A percentile compares a stretch with the other conserved stretches of the same genome.
Conservation (phyloP, 2,797 vertebrate genomes). For the Lutra lutra region DNA sequence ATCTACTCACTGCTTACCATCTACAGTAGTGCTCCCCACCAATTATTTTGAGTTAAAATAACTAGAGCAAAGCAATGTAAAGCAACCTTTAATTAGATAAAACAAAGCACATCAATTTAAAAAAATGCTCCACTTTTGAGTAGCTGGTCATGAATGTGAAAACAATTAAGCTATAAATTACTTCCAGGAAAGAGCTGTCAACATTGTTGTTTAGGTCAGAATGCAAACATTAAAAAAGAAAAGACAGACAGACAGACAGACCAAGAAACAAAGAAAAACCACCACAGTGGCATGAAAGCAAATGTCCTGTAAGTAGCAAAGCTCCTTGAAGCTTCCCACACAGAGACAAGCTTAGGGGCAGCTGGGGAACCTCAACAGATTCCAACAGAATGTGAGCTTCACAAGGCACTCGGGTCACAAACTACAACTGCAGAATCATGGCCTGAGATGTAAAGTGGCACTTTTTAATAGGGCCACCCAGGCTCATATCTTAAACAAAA, state of each 20-base stretch:
- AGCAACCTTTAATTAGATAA: not conserved
- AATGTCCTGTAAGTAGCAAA: not conserved
- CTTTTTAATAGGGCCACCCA: not conserved
- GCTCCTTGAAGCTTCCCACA: too few species aligned
- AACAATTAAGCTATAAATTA: not conserved
- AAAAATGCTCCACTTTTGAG: not conserved
- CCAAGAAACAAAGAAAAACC: not conserved
- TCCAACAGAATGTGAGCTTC: rapidly evolving
- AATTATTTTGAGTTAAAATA: slow-evolving; percentile 5
- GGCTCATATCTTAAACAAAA: not conserved
- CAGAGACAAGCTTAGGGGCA: not conserved
- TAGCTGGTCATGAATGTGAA: not conserved
- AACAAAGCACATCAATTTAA: not conserved
- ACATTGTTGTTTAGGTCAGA: not conserved
- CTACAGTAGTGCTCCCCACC: not conserved
- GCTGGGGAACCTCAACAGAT: rapidly evolving
- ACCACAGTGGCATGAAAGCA: not conserved
- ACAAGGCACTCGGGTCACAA: too few species aligned
- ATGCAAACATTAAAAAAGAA: not conserved
- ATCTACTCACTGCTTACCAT: not conserved
- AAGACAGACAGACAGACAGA: not conserved
- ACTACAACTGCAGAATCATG: rapidly evolving
- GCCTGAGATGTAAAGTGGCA: not conserved
- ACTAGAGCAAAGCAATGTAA: not conserved
- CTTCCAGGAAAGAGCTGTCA: not conserved